These are phyloP conservation scores for Streptopelia turtur DNA, from an alignment of 2,797 vertebrate genomes.

Conservation along the genomic window DNA sequence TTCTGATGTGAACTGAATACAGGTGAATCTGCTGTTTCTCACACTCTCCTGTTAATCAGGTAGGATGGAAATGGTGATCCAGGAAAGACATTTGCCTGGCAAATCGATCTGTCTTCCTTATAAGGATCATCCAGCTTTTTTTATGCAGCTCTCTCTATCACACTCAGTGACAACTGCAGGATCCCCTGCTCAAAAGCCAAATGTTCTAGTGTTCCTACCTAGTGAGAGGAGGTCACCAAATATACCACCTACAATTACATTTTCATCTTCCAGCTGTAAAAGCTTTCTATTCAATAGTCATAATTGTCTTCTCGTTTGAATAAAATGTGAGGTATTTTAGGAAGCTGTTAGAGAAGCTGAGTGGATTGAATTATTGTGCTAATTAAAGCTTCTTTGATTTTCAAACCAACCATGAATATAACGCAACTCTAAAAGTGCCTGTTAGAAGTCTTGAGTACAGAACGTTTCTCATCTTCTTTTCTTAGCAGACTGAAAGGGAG, in stretches of 20 bases:
- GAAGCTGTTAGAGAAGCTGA: slow-evolving; percentile 35
- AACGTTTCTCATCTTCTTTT: slow-evolving; percentile 3
- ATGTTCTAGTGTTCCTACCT: neutral
- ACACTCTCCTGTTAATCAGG: neutral
- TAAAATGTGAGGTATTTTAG: slow-evolving; percentile 51
- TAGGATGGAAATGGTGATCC: neutral
- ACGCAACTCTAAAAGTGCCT: slow-evolving; percentile 14
- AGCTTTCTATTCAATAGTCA: slow-evolving; percentile 48
- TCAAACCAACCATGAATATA: neutral
- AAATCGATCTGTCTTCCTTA: neutral
- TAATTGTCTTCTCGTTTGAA: slow-evolving; percentile 38
- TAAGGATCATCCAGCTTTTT: neutral
- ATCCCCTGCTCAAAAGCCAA: neutral
- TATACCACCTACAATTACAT: slow-evolving; percentile 48
- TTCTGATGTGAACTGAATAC: neutral
- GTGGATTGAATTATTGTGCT: slow-evolving; percentile 52
- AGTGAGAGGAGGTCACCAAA: slow-evolving; percentile 68
- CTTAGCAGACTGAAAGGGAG: neutral
- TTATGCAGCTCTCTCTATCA: neutral
- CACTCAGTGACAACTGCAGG: neutral
- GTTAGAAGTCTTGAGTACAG: neutral
- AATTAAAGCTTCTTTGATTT: slow-evolving; percentile 67
- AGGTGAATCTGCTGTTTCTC: neutral
- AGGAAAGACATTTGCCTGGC: neutral
- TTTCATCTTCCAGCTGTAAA: slow-evolving; percentile 32